Evolutionary conservation across 2,113 vertebrate species (phyloP).

Genomic region (Rhabdornis inornatus): DNA sequence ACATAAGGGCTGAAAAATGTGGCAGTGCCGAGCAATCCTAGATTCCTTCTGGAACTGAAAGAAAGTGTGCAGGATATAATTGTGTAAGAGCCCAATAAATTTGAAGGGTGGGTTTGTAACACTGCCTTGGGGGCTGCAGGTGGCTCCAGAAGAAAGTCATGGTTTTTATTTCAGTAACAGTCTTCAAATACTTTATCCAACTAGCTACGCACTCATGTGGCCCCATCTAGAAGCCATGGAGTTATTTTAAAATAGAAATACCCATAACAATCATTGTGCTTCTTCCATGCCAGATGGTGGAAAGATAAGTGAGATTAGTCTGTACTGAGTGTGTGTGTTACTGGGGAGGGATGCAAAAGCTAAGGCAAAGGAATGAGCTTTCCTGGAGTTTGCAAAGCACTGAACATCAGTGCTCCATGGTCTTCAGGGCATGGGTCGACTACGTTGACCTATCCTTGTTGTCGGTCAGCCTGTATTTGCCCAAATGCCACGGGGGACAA

Average conservation of each 20-base stretch:
- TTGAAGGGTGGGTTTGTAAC: constrained; percentile 45
- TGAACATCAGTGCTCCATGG: accelerated
- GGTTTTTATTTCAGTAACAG: constrained; percentile 23
- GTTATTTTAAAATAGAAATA: constrained; percentile 39
- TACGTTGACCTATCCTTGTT: accelerated
- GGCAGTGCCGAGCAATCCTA: constrained; percentile 36
- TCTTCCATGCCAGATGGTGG: constrained; percentile 39
- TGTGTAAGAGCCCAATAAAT: constrained; percentile 30
- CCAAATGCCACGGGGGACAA: background rate
- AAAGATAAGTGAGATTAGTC: constrained; percentile 27
- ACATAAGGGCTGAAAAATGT: constrained; percentile 67
- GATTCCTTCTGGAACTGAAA: constrained; percentile 54
- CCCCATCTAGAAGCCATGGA: constrained; percentile 1
- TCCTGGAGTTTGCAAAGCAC: background rate
- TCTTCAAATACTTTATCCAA: constrained; percentile 14
- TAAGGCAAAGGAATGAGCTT: background rate
- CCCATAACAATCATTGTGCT: background rate
- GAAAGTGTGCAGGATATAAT: constrained; percentile 28
- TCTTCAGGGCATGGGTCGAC: background rate
- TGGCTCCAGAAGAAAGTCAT: constrained; percentile 39
- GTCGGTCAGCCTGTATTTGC: background rate
- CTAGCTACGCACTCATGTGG: background rate
- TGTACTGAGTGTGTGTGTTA: background rate
- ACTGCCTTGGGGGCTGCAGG: constrained; percentile 59
- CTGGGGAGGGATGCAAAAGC: background rate